Evolutionary conservation across 23 tunicate genomes (phyloP).

Genomic region (Corella eumyota): DNA sequence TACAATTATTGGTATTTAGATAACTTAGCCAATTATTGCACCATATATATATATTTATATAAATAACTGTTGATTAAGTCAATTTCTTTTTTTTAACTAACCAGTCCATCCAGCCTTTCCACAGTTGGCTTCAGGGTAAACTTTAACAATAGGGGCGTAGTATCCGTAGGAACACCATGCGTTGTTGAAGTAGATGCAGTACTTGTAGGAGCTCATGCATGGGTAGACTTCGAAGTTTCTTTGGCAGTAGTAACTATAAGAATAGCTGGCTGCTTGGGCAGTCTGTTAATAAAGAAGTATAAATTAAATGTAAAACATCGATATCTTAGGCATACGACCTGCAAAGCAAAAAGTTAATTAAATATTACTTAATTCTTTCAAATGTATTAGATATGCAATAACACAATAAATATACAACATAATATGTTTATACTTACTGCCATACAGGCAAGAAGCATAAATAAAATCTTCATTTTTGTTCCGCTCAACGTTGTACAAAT

Average conservation of each 20-base stretch:
- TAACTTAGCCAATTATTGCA: too few relatives aligned
- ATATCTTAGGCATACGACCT: too few relatives aligned
- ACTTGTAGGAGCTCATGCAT: conserved; percentile 12
- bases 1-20: too few relatives aligned
- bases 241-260: conserved; percentile 18
- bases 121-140: conserved; percentile 19
- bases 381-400: too few relatives aligned
- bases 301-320: too few relatives aligned
- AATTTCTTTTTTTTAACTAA: neutral
- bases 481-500: too few relatives aligned
- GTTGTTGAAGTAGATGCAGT: conserved; percentile 24
- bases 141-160: conserved; percentile 29
- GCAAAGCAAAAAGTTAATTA: too few relatives aligned
- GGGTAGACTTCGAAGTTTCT: conserved; percentile 14
- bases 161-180: conserved; percentile 24
- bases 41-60: neutral
- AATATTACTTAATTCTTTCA: too few relatives aligned
- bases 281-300: conserved; percentile 30
- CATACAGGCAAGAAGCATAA: conserved; percentile 40
- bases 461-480: conserved; percentile 26
- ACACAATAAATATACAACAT: too few relatives aligned
- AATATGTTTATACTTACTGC: conserved; percentile 49
- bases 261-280: conserved; percentile 20
- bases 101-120: conserved; percentile 8
- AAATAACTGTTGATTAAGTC: neutral